Evolutionary conservation across 2,113 vertebrate species (phyloP), one percentile per base, ranked within the genome.

Genomic region (Thunnus maccoyii): DNA sequence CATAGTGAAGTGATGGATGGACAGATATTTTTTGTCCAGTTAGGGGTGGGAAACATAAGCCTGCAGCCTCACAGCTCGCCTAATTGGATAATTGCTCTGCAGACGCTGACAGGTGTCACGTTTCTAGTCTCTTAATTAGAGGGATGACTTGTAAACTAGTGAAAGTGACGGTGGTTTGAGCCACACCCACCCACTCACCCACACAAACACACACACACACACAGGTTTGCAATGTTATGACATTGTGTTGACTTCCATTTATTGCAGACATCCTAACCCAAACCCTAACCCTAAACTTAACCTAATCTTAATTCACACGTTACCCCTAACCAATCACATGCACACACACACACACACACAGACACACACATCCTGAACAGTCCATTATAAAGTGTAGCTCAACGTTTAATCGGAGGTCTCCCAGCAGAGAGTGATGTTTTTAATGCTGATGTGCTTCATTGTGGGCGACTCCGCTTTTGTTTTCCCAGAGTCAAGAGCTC

Each of bases 11-110:
- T 30, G 0, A 30, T 30, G 27, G 27, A 60, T 6, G 22, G 15
- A 25, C 18, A 18, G 48, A 54, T 6, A n/a, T 0, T 27, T 62
- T 71, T 22, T 63, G 48, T 78, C 44, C 70, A 15, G 50, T 5
- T n/a, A 6, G 0, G 1, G 18, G 15, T 5, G 36, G 65, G 41
- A 56, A 27, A 50, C 0, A 3, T 11, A 30, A 16, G 5, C 22
- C 55, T 72, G 14, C 44, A 1, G 14, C 4, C 68, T 82, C 68
- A 41, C 25, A 6, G 32, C 60, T 27, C 11, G 1, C 22, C 77
- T 86, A 68, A 80, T 72, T 76, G 80, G 65, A 78, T 68, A 44
- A 57, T 65, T 78, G 65, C 58, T 74, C 51, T 4, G 12, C 32
- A 69, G 67, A 67, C 14, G 6, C 20, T 11, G 44, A 65, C 64